Evolutionary conservation across 1,140 invertebrate genomes (phyloP), one percentile per base, ranked within the genome.

Genomic region (Tyrophagus putrescentiae): DNA sequence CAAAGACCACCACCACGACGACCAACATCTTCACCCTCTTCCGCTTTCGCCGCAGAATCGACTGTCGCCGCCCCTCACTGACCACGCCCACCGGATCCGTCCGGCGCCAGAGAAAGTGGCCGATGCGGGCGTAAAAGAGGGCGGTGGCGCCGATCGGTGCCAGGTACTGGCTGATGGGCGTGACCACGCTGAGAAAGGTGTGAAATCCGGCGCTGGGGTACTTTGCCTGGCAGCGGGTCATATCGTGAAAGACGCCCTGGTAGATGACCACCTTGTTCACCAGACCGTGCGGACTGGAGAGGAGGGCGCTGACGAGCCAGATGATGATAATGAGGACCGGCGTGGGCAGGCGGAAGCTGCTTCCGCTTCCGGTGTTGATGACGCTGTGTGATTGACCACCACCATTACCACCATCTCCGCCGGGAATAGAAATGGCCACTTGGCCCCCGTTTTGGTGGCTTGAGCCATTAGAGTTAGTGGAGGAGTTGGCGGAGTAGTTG

Each of bases 211-310:
- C 16, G 9, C 21, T 25, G 4, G 60, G 54, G 32, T 57, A 61
- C 62, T 63, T n/a, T 29, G 29, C 39, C 3, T 11, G 23, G 28
- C 58, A 60, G 16, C 58, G 18, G 6, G 39, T 31, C 44, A 60
- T 25, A 13, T 13, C 9, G 3, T 9, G 18, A 4, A 27, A 57
- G 6, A 7, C 7, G 36, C 25, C 42, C 29, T 41, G 48, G 28
- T 44, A 21, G 25, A 33, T 53, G 28, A 42, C 39, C 54, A 70
- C 66, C 62, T 70, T 58, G 54, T 69, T 84, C 70, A 89, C 93
- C 36, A 93, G 78, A 0, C 88, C 92, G 64, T 97, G 93, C 0
- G 94, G 94, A 1, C 91, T 76, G 0, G 92, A 94, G 0, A 90
- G 79, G 0, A 86, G 71, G 28, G 93, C 72, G 0, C 90, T 84